Evolutionary conservation across 2,797 vertebrate species (phyloP).

Genomic region (Megaceryle alcyon): DNA sequence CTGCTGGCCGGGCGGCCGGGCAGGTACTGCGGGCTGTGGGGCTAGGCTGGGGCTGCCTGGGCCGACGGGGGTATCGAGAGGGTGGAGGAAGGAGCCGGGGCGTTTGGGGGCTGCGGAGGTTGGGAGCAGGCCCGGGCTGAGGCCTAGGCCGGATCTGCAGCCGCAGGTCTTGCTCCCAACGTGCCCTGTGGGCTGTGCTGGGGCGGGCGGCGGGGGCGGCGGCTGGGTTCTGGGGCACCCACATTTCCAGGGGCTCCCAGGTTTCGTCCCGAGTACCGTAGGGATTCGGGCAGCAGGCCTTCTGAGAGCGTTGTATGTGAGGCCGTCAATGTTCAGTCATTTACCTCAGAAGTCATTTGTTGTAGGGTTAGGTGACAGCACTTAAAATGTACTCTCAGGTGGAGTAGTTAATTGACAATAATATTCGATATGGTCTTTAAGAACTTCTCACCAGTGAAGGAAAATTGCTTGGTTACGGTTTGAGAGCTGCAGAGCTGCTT

Average conservation of each 20-base stretch:
- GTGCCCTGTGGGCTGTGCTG: background rate
- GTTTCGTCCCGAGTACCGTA: background rate
- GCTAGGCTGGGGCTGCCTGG: background rate
- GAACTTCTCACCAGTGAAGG: background rate
- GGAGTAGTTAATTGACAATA: background rate
- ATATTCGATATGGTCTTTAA: fast-evolving
- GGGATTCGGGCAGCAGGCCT: background rate
- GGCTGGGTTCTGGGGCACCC: background rate
- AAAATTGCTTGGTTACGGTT: fast-evolving
- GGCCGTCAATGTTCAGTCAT: fast-evolving
- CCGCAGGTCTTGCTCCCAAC: background rate
- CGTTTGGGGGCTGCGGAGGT: background rate
- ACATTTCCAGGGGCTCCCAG: no score
- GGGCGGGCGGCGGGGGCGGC: background rate
- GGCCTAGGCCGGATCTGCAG: background rate
- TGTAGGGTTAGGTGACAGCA: fast-evolving
- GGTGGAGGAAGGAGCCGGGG: background rate
- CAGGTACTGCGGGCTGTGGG: background rate
- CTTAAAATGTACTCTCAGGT: fast-evolving
- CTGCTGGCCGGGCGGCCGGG: background rate
- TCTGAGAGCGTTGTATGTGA: fast-evolving
- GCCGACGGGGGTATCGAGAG: no score
- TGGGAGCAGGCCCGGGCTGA: background rate
- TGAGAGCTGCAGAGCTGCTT: background rate
- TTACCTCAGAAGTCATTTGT: background rate